Base-by-base conservation (phyloP, 2,113 vertebrate species). In the Epinephelus cyanopodus region DNA sequence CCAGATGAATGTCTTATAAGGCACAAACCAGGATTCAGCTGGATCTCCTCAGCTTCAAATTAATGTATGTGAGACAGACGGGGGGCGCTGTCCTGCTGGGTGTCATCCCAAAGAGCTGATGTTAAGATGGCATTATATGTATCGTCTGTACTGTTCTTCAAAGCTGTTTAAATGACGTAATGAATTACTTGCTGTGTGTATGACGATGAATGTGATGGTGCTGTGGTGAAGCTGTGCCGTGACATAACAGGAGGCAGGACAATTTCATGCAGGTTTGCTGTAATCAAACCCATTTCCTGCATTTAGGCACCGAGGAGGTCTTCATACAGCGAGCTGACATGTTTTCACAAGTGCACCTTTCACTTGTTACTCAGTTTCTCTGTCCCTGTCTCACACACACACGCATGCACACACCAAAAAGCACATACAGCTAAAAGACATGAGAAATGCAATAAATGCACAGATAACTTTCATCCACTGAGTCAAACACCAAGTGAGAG, bases 211-310 rank as follows among this genome's bases (percentile, higher is more conserved):
- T 48, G 48, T 15, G 47, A 69, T 29, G 37, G 19, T 54, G 23
- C 21, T 73, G 33, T 73, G 67, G 15, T 57, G 63, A 78, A 50
- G 33, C 7, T 50, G 23, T 64, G 62, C 47, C 4, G 64, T 81
- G 70, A 74, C 27, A 77, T 74, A 17, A 68, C 23, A 57, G 57
- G 50, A 68, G 70, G 64, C 74, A 81, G 25, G 17, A 48, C 45
- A 48, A 77, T 86, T 78, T 74, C 68, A 81, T 25, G 61, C 66
- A 66, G 39, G 17, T 60, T 21, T 72, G 21, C 47, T 71, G 54
- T 56, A 63, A 71, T 83, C 37, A 69, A 17, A 13, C 11, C 72
- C 1, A 48, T 50, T 62, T 77, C 73, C 73, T 81, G 66, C 73
- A 48, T 29, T 14, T n/a, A 56, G 19, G 66, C n/a, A 11, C 56